A percentile compares a stretch with the other conserved stretches of the same genome.
phyloP scores from a whole-genome alignment of 1,140 invertebrate species.

The Campodea augens region DNA sequence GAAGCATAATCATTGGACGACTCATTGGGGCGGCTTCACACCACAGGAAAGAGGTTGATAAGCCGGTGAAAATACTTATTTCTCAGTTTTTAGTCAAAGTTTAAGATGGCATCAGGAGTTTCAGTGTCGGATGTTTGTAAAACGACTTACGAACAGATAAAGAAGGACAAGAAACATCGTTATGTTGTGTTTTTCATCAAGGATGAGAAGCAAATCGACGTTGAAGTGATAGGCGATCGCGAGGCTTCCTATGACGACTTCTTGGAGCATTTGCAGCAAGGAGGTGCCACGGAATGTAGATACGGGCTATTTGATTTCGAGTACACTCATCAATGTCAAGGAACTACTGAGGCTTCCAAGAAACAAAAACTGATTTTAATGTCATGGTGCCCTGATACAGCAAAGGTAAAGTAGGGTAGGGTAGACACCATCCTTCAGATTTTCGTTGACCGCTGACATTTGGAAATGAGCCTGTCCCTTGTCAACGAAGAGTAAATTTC shows the following conservation, averaged over 20 bases:
- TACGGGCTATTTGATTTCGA: slow-evolving; percentile 90
- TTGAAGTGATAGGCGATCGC: slow-evolving; percentile 29
- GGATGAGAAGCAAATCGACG: slow-evolving; percentile 23
- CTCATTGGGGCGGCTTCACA: no score
- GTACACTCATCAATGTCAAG: slow-evolving; percentile 86
- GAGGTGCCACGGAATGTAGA: slow-evolving; percentile 72
- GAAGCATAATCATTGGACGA: no score
- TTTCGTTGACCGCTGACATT: no score
- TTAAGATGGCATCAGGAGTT: slow-evolving; percentile 29
- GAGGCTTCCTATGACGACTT: slow-evolving; percentile 78
- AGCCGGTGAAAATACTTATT: no score
- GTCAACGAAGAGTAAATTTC: no score
- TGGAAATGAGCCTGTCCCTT: no score
- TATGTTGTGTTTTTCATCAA: slow-evolving; percentile 29
- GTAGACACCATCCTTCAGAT: no score
- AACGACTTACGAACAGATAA: slow-evolving; percentile 25
- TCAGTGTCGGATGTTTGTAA: slow-evolving; percentile 26
- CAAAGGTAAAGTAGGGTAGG: no score
- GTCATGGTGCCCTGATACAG: slow-evolving; percentile 93
- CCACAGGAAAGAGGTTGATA: no score
- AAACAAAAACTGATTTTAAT: slow-evolving; percentile 90
- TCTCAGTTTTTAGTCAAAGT: slow-evolving; percentile 36
- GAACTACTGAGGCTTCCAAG: slow-evolving; percentile 80
- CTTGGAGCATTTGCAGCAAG: slow-evolving; percentile 72
- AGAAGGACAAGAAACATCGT: slow-evolving; percentile 28